Base-by-base conservation (phyloP, 2,113 vertebrate species). In the Sigmodon hispidus region DNA sequence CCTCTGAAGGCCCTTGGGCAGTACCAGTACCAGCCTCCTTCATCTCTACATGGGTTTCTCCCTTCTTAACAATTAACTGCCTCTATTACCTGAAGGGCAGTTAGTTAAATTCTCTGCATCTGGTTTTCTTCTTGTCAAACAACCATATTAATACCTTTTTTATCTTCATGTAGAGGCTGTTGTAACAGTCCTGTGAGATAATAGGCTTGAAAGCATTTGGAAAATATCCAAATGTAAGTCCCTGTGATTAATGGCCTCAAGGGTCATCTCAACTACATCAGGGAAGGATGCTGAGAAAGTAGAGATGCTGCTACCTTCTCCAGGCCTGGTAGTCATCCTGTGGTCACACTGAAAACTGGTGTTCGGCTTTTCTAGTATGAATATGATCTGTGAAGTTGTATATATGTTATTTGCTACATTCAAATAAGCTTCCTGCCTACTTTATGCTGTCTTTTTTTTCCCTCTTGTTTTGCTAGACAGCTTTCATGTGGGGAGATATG, bases 291-390 rank as follows among this genome's bases (percentile, higher is more conserved):
- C 5, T 59, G 40, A 40, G n/a, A 50, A 65, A 29, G 6, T 2
- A 15, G 40, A 15, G 7, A 1, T 26, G 0, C n/a, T 1, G 12
- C 7, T 0, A 5, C 19, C 9, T 31, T 7, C 5, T 19, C 26
- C 26, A 1, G 57, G 70, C 9, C 1, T 0, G 1, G 11, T 2
- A 7, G n/a, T 6, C 7, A 26, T 29, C 6, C 0, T 7, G 6
- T 4, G 24, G 4, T 0, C 21, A 7, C 13, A 1, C 7, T 57
- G 5, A 67, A 90, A 50, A 24, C 8, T 57, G 1, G 9, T 22
- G 11, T 65, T 48, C 34, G 2, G n/a, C 36, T 48, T 91, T 55
- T 43, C 83, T 59, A 40, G 8, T 7, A 13, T 24, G 26, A 26
- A 1, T 86, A 13, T 17, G 57, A 48, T 36, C 7, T 22, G 72